Evolutionary conservation across 2,797 vertebrate genomes (phyloP), one percentile per base, ranked within the genome.

Genomic region (Gila robusta): DNA sequence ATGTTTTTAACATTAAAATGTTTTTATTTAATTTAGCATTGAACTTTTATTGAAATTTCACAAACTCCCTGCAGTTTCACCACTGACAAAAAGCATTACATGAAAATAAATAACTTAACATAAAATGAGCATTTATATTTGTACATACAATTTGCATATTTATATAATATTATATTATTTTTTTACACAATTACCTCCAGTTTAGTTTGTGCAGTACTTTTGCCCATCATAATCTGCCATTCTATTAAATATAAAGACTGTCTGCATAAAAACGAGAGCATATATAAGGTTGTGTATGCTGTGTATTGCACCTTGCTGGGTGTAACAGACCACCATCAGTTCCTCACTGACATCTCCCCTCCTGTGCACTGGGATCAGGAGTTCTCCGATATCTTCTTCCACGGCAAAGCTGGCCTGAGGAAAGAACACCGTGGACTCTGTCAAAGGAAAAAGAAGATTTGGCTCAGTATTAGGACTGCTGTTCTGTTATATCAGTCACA

Each of bases 251-350:
- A 62, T 12, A 26, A 66, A 32, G 26, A 66, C 62, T 21, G 44
- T 76, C 26, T 11, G 26, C 19, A 7, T 54, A 54, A 52, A 28
- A 35, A 35, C 11, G 16, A 28, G 4, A 23, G 2, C 28, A 17
- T 39, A 21, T 16, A 62, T 69, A 23, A 39, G 8, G 21, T 47
- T 85, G 17, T 8, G 21, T 47, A 37, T 62, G 23, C 6, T 39
- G 32, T 67, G 21, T 28, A 47, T 37, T 52, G 12, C 96, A 99
- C 98, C 98, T 96, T 98, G 97, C 80, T 96, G 96, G 0, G 98
- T 99, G 90, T 94, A 96, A 93, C 98, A 99, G 93, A 98, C 92
- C 91, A 99, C 97, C 97, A 98, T 97, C 87, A 99, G 91, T 87
- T 99, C 98, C 93, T 96, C 94, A 89, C 96, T 98, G 90, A 96